Evolutionary conservation across 2,888 invertebrate species (phyloP), one percentile per base, ranked within the genome.

Genomic region (Eupithecia abbreviata): DNA sequence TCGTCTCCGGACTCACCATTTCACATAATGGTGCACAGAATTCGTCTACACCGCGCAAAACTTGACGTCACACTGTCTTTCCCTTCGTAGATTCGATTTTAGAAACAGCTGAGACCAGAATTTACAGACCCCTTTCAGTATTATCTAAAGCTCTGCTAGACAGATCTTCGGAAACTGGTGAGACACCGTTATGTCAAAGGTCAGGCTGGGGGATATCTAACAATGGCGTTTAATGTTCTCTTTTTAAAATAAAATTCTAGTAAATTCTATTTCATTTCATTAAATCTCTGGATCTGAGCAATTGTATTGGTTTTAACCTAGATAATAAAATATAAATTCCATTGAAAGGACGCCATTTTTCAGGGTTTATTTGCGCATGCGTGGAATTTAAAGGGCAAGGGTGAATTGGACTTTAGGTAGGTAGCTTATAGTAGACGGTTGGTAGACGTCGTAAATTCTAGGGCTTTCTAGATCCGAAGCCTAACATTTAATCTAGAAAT

Each of bases 91-190:
- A 69, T 69, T 69, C 69, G 47, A 69, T 69, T 69, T 49, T 69
- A 13, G 69, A 69, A 69, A 47, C 69, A 69, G 69, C 69, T 69
- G 69, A 69, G 69, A 47, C 69, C 69, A 69, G n/a, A 69, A 45
- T 13, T 10, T 47, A 5, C 47, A 18, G 69, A 47, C 68, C 18
- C 18, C 45, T 69, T 45, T 18, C 67, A 45, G 47, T 18, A 15
- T 1, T 10, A 10, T 12, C 18, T 4, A 45, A 45, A 30, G 30
- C 18, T 30, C 9, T 12, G n/a, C 12, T 5, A 49, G n/a, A 49
- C 18, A 49, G 69, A 18, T 47, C 69, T 47, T 69, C 18, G 12
- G 12, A 30, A 47, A 12, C 45, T 69, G 69, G 69, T 49, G 47
- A 47, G n/a, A 13, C 43, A 12, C 3, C 18, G 47, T 18, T 47